Base-by-base conservation (phyloP, 2,113 vertebrate genomes). In the Oncorhynchus nerka region DNA sequence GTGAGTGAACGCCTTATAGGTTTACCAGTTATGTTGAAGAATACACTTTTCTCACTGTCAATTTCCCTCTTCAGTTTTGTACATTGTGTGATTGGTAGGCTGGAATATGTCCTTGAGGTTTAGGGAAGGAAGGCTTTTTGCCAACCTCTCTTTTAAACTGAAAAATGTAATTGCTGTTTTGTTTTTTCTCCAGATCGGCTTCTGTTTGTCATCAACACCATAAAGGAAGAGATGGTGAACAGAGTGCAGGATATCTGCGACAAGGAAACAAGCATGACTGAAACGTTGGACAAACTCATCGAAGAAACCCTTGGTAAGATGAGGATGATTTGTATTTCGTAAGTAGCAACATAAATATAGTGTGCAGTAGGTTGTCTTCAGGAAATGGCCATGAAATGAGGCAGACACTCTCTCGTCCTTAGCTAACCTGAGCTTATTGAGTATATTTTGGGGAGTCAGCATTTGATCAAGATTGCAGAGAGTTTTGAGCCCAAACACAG, bases 221-320 rank as follows among this genome's bases (percentile, higher is more conserved):
- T 99, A 90, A 99, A 99, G 89, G 96, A 99, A 92, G 97, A 99
- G 91, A 99, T 99, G 73, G 96, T 99, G 88, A 94, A 86, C 78
- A 92, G 95, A 83, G 96, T 98, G n/a, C 96, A 99, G 88, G 94
- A 94, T 89, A 94, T 94, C 75, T 94, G 94, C 79, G 94, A 84
- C 49, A 95, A 93, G 88, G 94, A 83, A 93, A 91, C 90, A 85
- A 95, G 94, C 92, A 98, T 99, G 97, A 94, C 94, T 0, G 96
- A 98, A 74, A 98, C 95, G 83, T 88, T 99, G 87, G 97, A 97
- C 78, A 83, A 94, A 26, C 96, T 99, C 83, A 95, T 98, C 88
- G 95, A 97, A 89, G 96, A 99, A 80, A 98, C 97, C 70, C 94
- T 98, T 26, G 97, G 98, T 99, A 94, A 96, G 93, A 82, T 1